Evolutionary conservation across 2,797 vertebrate genomes (phyloP).

Genomic region (Melanotaenia pygmaea): DNA sequence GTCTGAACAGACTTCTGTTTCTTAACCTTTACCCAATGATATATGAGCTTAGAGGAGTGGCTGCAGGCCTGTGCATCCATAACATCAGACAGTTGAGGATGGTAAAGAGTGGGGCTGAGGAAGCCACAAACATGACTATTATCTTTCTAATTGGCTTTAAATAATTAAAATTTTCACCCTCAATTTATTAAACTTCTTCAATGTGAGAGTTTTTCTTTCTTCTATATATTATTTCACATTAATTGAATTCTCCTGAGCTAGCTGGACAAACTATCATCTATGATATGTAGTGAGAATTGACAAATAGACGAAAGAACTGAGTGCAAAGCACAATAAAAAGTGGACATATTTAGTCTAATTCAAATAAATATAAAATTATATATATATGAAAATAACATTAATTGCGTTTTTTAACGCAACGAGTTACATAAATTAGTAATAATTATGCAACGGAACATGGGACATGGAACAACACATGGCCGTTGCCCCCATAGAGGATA

Average conservation of each 20-base stretch:
- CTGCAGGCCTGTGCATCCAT: constrained; percentile 69
- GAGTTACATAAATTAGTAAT: no score
- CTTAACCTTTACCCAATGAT: constrained; percentile 80
- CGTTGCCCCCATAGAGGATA: no score
- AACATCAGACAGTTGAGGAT: constrained; percentile 56
- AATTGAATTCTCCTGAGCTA: neutral
- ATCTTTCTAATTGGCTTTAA: constrained; percentile 66
- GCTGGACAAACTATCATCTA: neutral
- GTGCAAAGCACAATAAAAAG: no score
- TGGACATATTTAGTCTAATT: no score
- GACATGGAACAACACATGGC: no score
- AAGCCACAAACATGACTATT: constrained; percentile 52
- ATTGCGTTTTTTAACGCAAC: no score
- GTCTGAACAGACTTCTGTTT: constrained; percentile 66
- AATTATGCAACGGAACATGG: no score
- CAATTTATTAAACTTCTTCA: constrained; percentile 4
- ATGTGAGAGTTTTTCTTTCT: constrained; percentile 5
- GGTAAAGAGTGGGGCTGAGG: constrained; percentile 35
- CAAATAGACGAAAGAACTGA: no score
- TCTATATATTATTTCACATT: constrained; percentile 1
- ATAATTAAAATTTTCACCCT: constrained; percentile 53
- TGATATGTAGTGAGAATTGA: no score
- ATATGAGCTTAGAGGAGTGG: constrained; percentile 64
- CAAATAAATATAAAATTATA: no score
- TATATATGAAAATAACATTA: no score